A percentile compares a stretch with the other conserved stretches of the same genome.
These are phyloP conservation scores for Megatriorchis doriae DNA, from an alignment of 2,113 vertebrate genomes.

Conservation along the genomic window DNA sequence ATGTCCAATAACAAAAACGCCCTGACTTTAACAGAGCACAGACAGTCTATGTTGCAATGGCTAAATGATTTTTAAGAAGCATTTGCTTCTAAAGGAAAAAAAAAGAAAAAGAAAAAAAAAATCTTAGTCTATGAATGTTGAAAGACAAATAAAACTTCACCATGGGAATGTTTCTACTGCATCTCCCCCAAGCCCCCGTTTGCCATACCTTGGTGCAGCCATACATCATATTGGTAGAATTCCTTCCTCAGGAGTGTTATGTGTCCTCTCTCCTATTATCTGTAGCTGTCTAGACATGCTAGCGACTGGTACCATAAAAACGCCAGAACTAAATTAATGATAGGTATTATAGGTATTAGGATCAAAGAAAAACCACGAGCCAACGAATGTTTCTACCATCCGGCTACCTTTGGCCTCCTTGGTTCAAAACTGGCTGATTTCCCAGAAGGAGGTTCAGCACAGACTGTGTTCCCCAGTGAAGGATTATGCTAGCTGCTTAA, in stretches of 20 bases:
- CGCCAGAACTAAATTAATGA: background rate
- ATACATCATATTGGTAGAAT: background rate
- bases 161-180: background rate
- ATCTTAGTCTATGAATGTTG: background rate
- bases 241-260: background rate
- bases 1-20: background rate
- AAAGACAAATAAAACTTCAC: background rate
- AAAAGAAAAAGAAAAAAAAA: background rate
- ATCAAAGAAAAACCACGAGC: background rate
- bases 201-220: background rate
- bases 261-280: background rate
- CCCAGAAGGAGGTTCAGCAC: background rate
- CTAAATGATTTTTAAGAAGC: background rate
- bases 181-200: background rate
- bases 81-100: background rate
- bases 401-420: background rate
- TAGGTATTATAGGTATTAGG: background rate
- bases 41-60: background rate
- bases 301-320: background rate
- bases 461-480: background rate
- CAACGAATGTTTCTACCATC: fast-evolving
- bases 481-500: background rate
- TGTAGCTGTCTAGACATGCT: background rate
- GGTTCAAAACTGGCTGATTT: background rate
- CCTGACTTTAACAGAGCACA: background rate